Evolutionary conservation across 2,797 vertebrate genomes (phyloP).

Genomic region (Centropyge bicolor): DNA sequence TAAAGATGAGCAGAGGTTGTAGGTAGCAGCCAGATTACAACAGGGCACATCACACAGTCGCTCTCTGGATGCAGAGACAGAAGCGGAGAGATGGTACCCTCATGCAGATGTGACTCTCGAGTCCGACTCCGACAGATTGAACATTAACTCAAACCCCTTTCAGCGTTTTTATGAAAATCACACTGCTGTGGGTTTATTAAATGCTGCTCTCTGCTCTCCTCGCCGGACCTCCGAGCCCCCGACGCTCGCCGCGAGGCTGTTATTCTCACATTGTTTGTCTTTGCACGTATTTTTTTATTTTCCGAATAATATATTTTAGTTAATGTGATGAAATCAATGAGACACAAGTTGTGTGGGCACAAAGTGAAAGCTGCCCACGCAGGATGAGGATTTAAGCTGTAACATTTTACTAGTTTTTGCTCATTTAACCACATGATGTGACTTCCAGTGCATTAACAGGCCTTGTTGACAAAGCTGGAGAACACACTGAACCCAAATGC

Average conservation of each 20-base stretch:
- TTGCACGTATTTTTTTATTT: not conserved
- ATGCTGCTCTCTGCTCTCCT: not conserved
- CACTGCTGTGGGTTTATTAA: not conserved
- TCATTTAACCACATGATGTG: not conserved
- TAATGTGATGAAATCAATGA: not conserved
- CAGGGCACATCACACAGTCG: not conserved
- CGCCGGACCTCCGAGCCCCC: not conserved
- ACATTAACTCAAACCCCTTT: not conserved
- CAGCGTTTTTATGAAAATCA: not conserved
- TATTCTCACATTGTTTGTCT: not conserved
- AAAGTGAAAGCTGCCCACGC: not conserved
- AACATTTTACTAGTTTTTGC: not conserved
- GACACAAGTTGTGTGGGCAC: not conserved
- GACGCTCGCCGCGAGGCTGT: not conserved
- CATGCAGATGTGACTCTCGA: not conserved
- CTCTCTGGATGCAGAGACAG: not conserved
- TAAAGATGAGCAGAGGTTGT: conserved; percentile 3
- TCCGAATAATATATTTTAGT: not conserved
- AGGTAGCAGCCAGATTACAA: not conserved
- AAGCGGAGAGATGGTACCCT: not conserved
- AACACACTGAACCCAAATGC: too few relatives aligned
- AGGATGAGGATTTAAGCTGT: not conserved
- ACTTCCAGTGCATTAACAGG: not conserved
- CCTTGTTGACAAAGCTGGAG: too few relatives aligned
- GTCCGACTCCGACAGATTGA: not conserved